Conservation (phyloP, 2,113 vertebrate species). For the Pardalotus punctatus region DNA sequence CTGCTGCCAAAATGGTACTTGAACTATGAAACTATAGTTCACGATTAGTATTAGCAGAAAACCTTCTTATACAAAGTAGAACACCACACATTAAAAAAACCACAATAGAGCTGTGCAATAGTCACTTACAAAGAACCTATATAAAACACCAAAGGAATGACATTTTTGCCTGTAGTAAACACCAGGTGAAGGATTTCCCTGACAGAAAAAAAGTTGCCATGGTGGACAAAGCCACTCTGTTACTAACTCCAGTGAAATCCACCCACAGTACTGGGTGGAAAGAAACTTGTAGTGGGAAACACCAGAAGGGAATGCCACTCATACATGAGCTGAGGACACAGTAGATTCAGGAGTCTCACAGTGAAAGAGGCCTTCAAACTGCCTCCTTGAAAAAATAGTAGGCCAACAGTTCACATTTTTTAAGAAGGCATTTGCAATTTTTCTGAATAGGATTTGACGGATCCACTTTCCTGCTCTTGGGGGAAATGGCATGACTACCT, state of each 20-base stretch:
- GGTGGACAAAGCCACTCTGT: neutral
- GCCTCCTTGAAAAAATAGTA: neutral
- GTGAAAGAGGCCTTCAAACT: neutral
- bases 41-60: neutral
- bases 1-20: neutral
- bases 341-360: neutral
- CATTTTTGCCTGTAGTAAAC: neutral
- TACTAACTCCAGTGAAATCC: neutral
- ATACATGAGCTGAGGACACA: fast-evolving
- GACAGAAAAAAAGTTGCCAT: neutral
- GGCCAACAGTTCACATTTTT: neutral
- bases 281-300: neutral
- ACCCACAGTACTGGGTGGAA: neutral
- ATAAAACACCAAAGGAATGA: neutral
- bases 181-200: neutral
- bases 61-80: neutral
- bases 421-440: neutral
- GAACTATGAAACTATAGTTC: neutral
- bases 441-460: neutral
- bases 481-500: neutral
- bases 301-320: neutral
- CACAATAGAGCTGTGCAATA: neutral
- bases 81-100: fast-evolving
- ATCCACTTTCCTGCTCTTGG: neutral
- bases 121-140: neutral